Percentiles rank a stretch among this genome's conserved stretches.
These are phyloP conservation scores for Resseliella maxima DNA, from an alignment of 2,888 invertebrate genomes.

Conservation along the genomic window DNA sequence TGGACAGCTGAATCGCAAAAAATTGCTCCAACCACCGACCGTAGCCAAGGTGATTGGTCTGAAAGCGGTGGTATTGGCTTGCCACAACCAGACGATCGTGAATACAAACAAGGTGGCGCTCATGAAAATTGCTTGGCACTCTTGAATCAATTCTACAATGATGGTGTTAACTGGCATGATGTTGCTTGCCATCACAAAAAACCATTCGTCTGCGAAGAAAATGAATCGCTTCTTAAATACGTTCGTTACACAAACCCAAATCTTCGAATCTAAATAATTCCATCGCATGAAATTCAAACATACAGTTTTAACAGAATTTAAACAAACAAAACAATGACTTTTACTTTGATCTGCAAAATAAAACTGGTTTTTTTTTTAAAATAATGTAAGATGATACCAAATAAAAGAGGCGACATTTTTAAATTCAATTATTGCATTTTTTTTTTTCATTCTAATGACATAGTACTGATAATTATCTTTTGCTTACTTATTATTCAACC, in stretches of 20 bases:
- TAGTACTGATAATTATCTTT: no score
- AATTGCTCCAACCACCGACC: slow-evolving; percentile 83
- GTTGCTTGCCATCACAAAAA: slow-evolving; percentile 92
- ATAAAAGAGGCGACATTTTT: background rate
- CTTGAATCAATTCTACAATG: slow-evolving; percentile 90
- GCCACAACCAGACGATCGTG: slow-evolving; percentile 90
- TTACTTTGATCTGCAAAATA: slow-evolving; percentile 16
- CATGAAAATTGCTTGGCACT: slow-evolving; percentile 87
- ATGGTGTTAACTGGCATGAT: slow-evolving; percentile 91
- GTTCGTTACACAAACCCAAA: slow-evolving; percentile 85
- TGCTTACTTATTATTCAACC: no score
- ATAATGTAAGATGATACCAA: slow-evolving; percentile 14
- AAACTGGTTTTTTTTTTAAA: background rate
- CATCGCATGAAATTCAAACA: background rate
- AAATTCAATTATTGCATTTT: background rate
- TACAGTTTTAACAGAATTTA: background rate
- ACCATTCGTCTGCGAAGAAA: slow-evolving; percentile 89
- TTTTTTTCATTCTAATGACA: background rate
- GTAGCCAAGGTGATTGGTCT: slow-evolving; percentile 89
- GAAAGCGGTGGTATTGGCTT: slow-evolving; percentile 85
- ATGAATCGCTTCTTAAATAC: slow-evolving; percentile 86
- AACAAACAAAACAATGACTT: background rate
- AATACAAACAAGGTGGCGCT: slow-evolving; percentile 84
- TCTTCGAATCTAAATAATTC: slow-evolving; percentile 72
- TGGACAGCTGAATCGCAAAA: slow-evolving; percentile 91